Base-by-base conservation (phyloP, 2,888 invertebrate species). In the Iphiclides podalirius region DNA sequence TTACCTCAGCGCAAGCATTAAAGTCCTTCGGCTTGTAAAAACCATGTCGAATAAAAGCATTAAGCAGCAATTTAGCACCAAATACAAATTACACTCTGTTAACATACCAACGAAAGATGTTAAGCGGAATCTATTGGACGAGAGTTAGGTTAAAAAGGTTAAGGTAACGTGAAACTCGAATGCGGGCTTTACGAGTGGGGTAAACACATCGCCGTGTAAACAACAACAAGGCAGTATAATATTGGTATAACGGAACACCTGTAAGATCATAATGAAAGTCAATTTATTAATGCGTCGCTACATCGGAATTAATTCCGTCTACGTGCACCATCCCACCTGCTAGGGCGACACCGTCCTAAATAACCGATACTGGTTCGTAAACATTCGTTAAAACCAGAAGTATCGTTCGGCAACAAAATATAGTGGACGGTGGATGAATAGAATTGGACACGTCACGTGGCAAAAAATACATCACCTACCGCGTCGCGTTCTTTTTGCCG, bases 61-160 rank as follows among this genome's bases (percentile, higher is more conserved):
- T 31, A 31, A 11, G 31, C 3, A 11, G 11, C 31, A 31, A 2
- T 31, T n/a, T 11, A 31, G 31, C 11, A 11, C 35, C 41, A 11
- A 39, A 16, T 46, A 51, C 51, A 51, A 46, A 51, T 51, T 51
- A 46, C 11, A 4, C 26, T 8, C 8, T 31, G 31, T 31, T 31
- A 31, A 31, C n/a, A 31, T 11, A 31, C n/a, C 31, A 11, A 8
- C 11, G 2, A 31, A 11, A 6, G 31, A 1, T 11, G 31, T 31
- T 31, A 11, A 2, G 2, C 2, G 11, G n/a, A 31, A 31, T 31
- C n/a, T 31, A 31, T 31, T n/a, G 6, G 20, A 3, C 3, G n/a
- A 11, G 11, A 12, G 11, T 12, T n/a, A 31, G 31, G 31, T 31
- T 31, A 31, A 31, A n/a, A 20, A 31, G 31, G 31, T 31, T 31